Evolutionary conservation across 2,113 vertebrate species (phyloP), one percentile per base, ranked within the genome.

Genomic region (Peromyscus polionotus): DNA sequence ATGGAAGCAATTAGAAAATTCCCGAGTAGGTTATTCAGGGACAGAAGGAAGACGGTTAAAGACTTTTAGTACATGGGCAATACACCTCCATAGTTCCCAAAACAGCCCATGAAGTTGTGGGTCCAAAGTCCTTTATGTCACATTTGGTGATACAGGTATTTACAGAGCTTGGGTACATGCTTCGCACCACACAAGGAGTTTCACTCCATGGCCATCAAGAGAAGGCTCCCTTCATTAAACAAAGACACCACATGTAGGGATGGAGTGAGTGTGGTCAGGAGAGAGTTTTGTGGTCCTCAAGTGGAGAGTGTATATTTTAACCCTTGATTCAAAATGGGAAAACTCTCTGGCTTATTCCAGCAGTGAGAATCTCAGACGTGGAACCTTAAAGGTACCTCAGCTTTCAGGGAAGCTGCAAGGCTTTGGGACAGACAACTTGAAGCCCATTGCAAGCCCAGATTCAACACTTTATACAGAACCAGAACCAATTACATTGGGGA

Each of bases 1-100:
- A 92, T 77, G 77, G 17, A 39, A 80, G 39, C 84, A 57, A 85
- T 93, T 97, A 95, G 81, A 95, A 97, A 97, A 87, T 97, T 95
- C 93, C 63, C 89, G 75, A 97, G 95, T 67, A 65, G 86, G 77
- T 91, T 96, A 93, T 79, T 19, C 79, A 42, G 45, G 89, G 89
- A 91, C 63, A 57, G 77, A 91, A 31, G 14, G 51, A 48, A 91
- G 54, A 93, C 88, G 0, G 7, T 51, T 33, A 42, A 9, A 24
- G 12, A 28, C 54, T 70, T 95, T 73, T 42, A 19, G 17, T 26
- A 63, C 72, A 70, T 73, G 36, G 80, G 20, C 57, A 61, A 73
- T 28, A 72, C 0, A 10, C 17, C 16, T 86, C 7, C 8, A 16
- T 10, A 26, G 10, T 1, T 2, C n/a, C 42, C 14, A 70, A 92